A percentile compares a stretch with the other conserved stretches of the same genome.
Evolutionary conservation across 2,797 vertebrate genomes (phyloP).

Genomic region (Sebastes hubbsi): DNA sequence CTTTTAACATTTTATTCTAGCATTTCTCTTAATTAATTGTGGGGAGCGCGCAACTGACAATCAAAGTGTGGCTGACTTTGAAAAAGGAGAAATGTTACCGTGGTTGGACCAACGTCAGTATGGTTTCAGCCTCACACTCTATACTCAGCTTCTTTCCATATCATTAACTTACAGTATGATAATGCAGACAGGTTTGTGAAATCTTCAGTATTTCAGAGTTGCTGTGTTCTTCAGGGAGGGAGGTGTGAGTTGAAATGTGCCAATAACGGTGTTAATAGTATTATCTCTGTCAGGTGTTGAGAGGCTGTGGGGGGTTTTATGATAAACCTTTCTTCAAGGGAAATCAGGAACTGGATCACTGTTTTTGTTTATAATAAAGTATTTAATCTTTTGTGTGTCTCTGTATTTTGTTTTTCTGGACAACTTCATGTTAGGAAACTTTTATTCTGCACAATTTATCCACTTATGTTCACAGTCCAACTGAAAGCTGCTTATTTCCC

Average conservation of each 20-base stretch:
- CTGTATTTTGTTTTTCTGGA: neutral
- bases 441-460: neutral
- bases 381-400: constrained; percentile 33
- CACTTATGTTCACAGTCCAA: neutral
- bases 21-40: neutral
- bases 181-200: neutral
- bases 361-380: constrained; percentile 67
- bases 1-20: constrained; percentile 1
- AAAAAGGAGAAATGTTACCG: neutral
- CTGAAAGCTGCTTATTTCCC: neutral
- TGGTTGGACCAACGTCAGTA: neutral
- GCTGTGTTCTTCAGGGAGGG: constrained; percentile 9
- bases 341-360: constrained; percentile 40
- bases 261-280: constrained; percentile 17
- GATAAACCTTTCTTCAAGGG: neutral
- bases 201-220: constrained; percentile 21
- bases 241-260: neutral
- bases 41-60: constrained; percentile 49
- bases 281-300: constrained; percentile 25
- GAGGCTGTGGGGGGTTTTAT: neutral
- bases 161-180: constrained; percentile 4
- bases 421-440: neutral
- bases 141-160: neutral
- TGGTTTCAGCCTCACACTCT: constrained; percentile 2
- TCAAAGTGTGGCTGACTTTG: constrained; percentile 40